Conservation (phyloP, 2,888 invertebrate genomes). For the Alitta virens region DNA sequence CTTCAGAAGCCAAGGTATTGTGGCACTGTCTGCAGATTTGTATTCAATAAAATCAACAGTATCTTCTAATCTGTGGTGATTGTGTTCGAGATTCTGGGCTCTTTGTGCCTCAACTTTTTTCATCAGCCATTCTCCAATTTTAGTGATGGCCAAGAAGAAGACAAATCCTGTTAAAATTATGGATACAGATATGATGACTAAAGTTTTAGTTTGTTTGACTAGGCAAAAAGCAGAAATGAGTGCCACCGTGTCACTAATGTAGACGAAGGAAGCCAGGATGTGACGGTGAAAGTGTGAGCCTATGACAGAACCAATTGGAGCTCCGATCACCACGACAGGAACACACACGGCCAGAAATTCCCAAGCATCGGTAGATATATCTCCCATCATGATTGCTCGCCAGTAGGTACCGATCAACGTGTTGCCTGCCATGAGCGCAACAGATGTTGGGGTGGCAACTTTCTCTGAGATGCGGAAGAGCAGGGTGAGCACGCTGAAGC, state of each 20-base stretch:
- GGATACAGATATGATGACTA: constrained; percentile 10
- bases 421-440: constrained; percentile 41
- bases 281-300: constrained; percentile 37
- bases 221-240: constrained; percentile 25
- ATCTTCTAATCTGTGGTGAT: no score
- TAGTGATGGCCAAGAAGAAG: constrained; percentile 19
- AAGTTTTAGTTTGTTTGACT: constrained; percentile 18
- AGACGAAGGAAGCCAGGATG: constrained; percentile 35
- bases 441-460: constrained; percentile 49
- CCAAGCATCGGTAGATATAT: constrained; percentile 27
- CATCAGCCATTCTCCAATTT: constrained; percentile 14
- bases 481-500: constrained; percentile 35
- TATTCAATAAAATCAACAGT: no score
- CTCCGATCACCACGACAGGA: constrained; percentile 33
- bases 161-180: constrained; percentile 19
- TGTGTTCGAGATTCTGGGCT: no score
- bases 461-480: constrained; percentile 33
- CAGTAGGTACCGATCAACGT: constrained; percentile 29
- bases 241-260: constrained; percentile 29
- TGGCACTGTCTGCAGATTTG: no score
- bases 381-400: constrained; percentile 1
- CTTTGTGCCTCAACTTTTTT: neutral
- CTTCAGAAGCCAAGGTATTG: no score
- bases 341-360: constrained; percentile 32
- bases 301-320: constrained; percentile 37